These are phyloP conservation scores for Mirounga angustirostris DNA, from an alignment of 2,113 vertebrate species.

Conservation along the genomic window DNA sequence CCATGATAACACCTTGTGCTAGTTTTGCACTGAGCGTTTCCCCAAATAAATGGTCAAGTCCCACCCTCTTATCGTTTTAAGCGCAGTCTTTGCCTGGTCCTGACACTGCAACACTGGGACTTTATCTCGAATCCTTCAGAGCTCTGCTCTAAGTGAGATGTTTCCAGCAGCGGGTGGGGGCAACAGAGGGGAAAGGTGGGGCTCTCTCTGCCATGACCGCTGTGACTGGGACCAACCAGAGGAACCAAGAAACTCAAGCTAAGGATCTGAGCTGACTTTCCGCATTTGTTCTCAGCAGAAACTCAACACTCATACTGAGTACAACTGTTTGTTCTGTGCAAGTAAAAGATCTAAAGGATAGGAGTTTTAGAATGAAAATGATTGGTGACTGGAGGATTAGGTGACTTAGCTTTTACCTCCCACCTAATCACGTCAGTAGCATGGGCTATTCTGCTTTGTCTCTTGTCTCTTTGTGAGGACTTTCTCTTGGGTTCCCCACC, in stretches of 20 bases:
- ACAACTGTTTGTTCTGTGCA: not conserved
- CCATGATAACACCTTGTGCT: not conserved
- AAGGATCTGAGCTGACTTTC: not conserved
- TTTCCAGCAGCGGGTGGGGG: not conserved
- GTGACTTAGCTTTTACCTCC: not conserved
- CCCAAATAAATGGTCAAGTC: not conserved
- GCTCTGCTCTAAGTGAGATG: not conserved
- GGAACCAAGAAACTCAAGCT: not conserved
- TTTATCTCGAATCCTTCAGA: not conserved
- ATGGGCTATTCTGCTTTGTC: not conserved
- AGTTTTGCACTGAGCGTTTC: not conserved
- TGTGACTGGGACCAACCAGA: not conserved
- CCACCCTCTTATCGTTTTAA: not conserved
- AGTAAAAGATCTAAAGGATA: not conserved
- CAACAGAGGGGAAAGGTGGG: too few relatives aligned
- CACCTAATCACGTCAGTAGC: not conserved
- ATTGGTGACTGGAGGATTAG: not conserved
- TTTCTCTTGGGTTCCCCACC: not conserved
- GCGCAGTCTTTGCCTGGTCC: not conserved
- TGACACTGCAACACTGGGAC: not conserved
- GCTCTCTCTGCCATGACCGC: not conserved
- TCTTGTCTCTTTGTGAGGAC: not conserved
- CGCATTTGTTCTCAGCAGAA: not conserved
- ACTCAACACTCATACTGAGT: not conserved
- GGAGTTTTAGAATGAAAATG: not conserved